A percentile compares a stretch with the other conserved stretches of the same genome.
Evolutionary conservation across 2,113 vertebrate species (phyloP).

Genomic region (Ursus arctos): DNA sequence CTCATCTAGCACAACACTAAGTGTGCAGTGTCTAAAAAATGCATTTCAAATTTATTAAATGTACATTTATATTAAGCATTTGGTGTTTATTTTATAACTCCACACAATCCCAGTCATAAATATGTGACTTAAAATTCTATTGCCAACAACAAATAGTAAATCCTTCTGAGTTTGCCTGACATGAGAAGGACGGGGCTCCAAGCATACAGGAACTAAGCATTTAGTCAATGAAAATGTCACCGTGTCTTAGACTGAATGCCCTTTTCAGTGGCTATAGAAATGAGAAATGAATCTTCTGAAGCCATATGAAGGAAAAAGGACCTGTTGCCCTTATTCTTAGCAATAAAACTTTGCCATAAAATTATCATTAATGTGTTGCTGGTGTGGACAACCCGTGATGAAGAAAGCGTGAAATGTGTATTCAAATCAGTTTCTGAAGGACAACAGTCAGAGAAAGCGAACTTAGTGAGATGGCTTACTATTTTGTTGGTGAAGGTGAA

Average conservation of each 20-base stretch:
- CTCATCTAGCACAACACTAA: neutral
- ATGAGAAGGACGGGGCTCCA: neutral
- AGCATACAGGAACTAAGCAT: neutral
- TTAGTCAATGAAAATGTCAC: neutral
- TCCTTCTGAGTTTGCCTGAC: slow-evolving; percentile 12
- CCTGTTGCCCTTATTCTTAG: slow-evolving; percentile 3
- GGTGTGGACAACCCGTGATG: neutral
- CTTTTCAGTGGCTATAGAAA: slow-evolving; percentile 1
- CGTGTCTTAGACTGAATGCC: slow-evolving; percentile 1
- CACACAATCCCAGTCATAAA: neutral
- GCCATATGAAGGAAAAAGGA: neutral
- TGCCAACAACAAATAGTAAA: slow-evolving; percentile 12
- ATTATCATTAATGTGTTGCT: neutral
- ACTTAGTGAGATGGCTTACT: neutral
- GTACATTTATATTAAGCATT: slow-evolving; percentile 21
- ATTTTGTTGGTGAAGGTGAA: neutral
- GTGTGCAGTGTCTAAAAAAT: neutral
- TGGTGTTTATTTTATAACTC: slow-evolving; percentile 31
- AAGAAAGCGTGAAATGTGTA: neutral
- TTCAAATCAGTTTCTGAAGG: slow-evolving; percentile 4
- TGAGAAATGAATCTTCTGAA: slow-evolving; percentile 56
- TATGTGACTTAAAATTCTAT: slow-evolving; percentile 47
- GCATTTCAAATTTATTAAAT: slow-evolving; percentile 1
- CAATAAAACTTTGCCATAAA: slow-evolving; percentile 34
- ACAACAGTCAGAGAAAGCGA: neutral